Evolutionary conservation across 2,888 invertebrate genomes (phyloP), one percentile per base, ranked within the genome.

Genomic region (Apamea sordens): DNA sequence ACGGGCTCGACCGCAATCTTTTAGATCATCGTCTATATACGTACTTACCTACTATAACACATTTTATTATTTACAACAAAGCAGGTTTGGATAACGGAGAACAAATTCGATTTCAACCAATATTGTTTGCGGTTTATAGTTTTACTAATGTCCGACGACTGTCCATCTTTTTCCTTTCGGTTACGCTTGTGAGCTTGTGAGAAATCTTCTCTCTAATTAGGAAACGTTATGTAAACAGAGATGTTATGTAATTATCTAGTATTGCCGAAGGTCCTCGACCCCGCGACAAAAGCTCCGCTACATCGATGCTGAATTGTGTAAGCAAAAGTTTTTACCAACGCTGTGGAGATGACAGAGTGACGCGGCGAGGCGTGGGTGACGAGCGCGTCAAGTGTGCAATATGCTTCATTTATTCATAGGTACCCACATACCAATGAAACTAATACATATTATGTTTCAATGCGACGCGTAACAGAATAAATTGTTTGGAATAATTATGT

Each of bases 1-100:
- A 93, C 92, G 91, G 92, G 89, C 92, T 87, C 91, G 91, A 90
- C 92, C 92, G 91, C 94, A 94, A 93, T 94, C 94, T 94, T 95
- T 94, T 95, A 94, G 94, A 95, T 94, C 95, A 93, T 94, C 94
- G 92, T 87, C 85, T 92, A 83, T 89, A 90, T 87, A 87, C 76
- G 80, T 89, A 86, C 85, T 80, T 79, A 87, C 86, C 80, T 80
- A 87, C 88, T 87, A 88, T 87, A 90, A 85, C 83, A 86, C 73
- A 85, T 88, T 88, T 86, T 87, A 89, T 88, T 84, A 90, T 84
- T 86, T 83, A 87, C 82, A 63, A 83, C 77, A 80, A 86, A 87
- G 84, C 84, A 76, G 82, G 85, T 88, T 86, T 83, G 74, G 64
- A 79, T 89, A 87, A 88, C 88, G 89, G 88, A 70, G 80, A 85